Evolutionary conservation across 2,888 invertebrate species (phyloP), one percentile per base, ranked within the genome.

Genomic region (Drosophila bunnanda): DNA sequence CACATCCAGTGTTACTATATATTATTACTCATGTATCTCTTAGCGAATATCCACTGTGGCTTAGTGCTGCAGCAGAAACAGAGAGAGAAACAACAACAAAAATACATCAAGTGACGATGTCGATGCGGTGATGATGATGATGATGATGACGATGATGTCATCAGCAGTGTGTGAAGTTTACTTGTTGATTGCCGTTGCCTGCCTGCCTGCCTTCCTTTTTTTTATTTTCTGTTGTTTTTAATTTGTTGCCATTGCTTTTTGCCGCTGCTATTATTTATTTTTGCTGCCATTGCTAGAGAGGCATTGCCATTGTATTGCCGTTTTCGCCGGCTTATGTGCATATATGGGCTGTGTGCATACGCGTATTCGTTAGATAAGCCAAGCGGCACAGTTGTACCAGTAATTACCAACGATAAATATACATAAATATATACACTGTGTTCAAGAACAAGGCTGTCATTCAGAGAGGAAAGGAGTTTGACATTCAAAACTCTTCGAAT

Each of bases 341-440:
- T 66, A 53, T 53, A 66, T 17, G 53, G 66, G 44, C 43, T 17
- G 43, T 65, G 66, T 44, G 65, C 52, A 53, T 43, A 65, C 32
- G 65, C 66, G 66, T 65, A 38, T 65, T 66, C 48, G 67, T 68
- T 67, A 67, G 67, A 67, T 67, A 67, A 67, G 69, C 68, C 36
- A 25, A 25, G 30, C 69, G 50, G 32, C 50, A 52, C 50, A 52
- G 50, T 52, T 34, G 50, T 52, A 22, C 34, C 32, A 9, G 50
- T 52, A 52, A 52, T 52, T 52, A 22, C 34, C 9, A 15, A 10
- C 10, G 50, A 52, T 52, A 52, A 15, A 32, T 28, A 58, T 8
- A 52, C 9, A 20, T 7, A 34, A 15, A 34, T 15, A 15, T 25
- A 34, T 4, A 17, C 2, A 25, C 22, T 7, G 22, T 55, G 55